Evolutionary conservation across 2,888 invertebrate genomes (phyloP), one percentile per base, ranked within the genome.

Genomic region (Cheilosia vernalis): DNA sequence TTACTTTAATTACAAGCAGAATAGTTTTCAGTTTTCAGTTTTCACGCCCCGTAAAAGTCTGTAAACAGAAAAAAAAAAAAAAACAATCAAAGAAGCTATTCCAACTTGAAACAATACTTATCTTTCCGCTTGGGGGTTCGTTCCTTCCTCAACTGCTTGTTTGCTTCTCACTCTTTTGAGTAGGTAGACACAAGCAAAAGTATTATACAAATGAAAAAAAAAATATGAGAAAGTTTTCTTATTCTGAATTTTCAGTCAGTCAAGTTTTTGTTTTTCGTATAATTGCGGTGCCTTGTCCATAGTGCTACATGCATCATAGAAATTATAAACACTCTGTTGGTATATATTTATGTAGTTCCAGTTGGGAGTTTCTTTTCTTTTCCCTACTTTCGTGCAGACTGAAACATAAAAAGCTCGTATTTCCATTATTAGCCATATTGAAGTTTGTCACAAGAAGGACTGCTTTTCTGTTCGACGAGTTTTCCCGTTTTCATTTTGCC

Each of bases 171-270:
- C 27, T 58, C n/a, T 58, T 40, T 56, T 40, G 17, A 42, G 30
- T 44, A 30, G 27, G 55, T 53, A 55, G 53, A 76, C 51, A 42
- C 40, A 53, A 76, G 69, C 24, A 49, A 44, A n/a, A 27, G 17
- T 19, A 51, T 47, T 27, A 42, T 9, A 58, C 24, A 63, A 63
- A 51, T 63, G 63, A 69, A 58, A 51, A 70, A 33, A 24, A 33
- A 21, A 49, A 74, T 27, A 27, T 19, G 56, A 63, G 69, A 82
- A 82, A 82, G 82, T 78, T 78, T 82, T 82, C 78, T 72, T 78
- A 72, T 77, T 70, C 81, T 44, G 37, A 37, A 37, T 37, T 17
- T 47, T 47, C 40, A 21, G 47, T 56, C 33, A 9, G 33, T 10
- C 10, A 9, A 33, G 33, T 10, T 33, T 44, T 55, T 61, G 47